phyloP scores from a whole-genome alignment of 2,113 vertebrate genomes.

The Marcusenius ussheri region DNA sequence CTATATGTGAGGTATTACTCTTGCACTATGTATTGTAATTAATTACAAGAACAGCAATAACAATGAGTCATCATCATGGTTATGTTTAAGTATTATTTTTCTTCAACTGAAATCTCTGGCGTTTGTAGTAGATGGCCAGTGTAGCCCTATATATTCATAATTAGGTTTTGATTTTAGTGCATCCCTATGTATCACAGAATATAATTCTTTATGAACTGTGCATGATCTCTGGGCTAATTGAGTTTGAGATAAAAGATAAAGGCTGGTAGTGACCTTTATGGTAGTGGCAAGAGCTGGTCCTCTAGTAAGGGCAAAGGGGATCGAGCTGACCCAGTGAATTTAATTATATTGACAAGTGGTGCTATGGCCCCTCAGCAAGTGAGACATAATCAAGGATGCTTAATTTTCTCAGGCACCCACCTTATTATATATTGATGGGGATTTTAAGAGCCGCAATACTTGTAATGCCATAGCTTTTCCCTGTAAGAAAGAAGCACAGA shows the following conservation, averaged over 20 bases:
- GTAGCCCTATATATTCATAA: not conserved
- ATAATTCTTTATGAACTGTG: conserved; percentile 33
- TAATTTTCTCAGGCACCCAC: not conserved
- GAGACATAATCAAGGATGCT: not conserved
- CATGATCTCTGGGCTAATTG: conserved; percentile 54
- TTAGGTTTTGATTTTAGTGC: not conserved
- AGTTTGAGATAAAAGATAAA: conserved; percentile 50
- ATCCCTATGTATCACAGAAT: not conserved
- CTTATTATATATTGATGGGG: conserved; percentile 1
- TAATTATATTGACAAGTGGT: conserved; percentile 3
- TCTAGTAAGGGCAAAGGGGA: conserved; percentile 49
- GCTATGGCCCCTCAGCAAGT: not conserved
- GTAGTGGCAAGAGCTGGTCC: conserved; percentile 49
- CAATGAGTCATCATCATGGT: not conserved
- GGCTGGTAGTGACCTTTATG: conserved; percentile 39
- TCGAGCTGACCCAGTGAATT: conserved; percentile 48
- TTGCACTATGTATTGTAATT: not conserved
- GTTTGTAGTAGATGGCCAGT: not conserved
- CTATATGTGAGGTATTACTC: not conserved
- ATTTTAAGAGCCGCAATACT: not conserved
- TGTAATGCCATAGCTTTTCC: not conserved
- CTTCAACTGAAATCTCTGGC: not conserved
- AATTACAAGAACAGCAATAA: not conserved
- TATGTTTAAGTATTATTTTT: not conserved
- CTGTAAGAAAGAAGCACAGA: not conserved